Evolutionary conservation across 2,113 vertebrate genomes (phyloP).

Genomic region (Bujurquina vittata): DNA sequence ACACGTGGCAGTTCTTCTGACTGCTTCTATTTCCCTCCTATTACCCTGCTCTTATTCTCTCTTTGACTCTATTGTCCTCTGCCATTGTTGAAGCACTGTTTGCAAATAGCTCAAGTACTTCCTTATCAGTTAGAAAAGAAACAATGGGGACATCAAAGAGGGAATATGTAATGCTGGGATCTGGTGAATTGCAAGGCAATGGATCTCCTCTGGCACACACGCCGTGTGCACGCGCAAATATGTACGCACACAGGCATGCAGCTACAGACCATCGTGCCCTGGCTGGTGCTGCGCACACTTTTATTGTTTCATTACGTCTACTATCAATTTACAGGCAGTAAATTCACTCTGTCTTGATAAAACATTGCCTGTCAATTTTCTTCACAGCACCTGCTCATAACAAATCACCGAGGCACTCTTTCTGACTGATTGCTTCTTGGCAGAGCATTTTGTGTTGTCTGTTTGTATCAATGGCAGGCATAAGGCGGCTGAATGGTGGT

Average conservation of each 20-base stretch:
- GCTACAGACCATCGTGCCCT: constrained; percentile 15
- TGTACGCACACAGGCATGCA: background rate
- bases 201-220: background rate
- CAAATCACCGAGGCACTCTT: constrained; percentile 63
- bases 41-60: constrained; percentile 23
- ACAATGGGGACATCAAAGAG: constrained; percentile 44
- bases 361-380: constrained; percentile 66
- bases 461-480: constrained; percentile 58
- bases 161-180: background rate
- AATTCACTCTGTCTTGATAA: constrained; percentile 64
- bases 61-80: constrained; percentile 54
- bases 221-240: background rate
- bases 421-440: constrained; percentile 65
- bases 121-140: constrained; percentile 55
- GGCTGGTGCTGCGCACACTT: constrained; percentile 34
- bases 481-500: constrained; percentile 41
- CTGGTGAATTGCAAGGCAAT: constrained; percentile 2
- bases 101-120: constrained; percentile 63
- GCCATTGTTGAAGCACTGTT: constrained; percentile 42
- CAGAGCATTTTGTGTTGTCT: constrained; percentile 61
- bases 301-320: constrained; percentile 73
- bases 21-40: constrained; percentile 8
- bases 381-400: constrained; percentile 71
- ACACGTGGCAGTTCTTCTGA: background rate
- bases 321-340: constrained; percentile 68